These are phyloP conservation scores for Drosophila bipectinata DNA, from an alignment of 1,140 invertebrate species.

Conservation along the genomic window DNA sequence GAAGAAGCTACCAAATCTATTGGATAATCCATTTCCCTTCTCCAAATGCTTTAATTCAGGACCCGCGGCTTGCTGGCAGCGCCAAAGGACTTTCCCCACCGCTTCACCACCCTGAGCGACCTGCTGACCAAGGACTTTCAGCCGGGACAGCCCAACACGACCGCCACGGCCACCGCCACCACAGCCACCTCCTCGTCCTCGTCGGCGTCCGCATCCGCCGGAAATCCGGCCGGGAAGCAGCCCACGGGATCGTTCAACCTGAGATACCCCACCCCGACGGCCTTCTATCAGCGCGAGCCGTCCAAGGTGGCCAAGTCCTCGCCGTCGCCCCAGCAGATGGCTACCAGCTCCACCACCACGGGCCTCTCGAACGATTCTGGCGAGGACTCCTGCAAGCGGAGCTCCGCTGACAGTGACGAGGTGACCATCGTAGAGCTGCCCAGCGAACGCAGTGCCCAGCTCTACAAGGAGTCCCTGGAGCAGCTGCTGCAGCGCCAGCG, in stretches of 20 bases:
- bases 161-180: constrained; percentile 37
- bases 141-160: constrained; percentile 15
- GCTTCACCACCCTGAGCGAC: constrained; percentile 75
- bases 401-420: constrained; percentile 57
- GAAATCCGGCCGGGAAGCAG: constrained; percentile 61
- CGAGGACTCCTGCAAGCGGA: constrained; percentile 46
- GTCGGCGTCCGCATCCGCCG: constrained; percentile 30
- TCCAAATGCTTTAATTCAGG: constrained; percentile 26
- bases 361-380: constrained; percentile 27
- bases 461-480: constrained; percentile 80
- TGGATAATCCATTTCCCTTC: background rate
- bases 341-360: constrained; percentile 62
- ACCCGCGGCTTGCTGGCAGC: constrained; percentile 69
- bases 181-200: constrained; percentile 39
- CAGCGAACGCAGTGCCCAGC: constrained; percentile 61
- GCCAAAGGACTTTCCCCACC: constrained; percentile 80
- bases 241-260: constrained; percentile 56
- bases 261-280: constrained; percentile 61
- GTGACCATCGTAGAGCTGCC: constrained; percentile 71
- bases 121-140: constrained; percentile 77
- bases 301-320: constrained; percentile 60
- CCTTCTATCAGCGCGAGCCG: constrained; percentile 56
- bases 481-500: constrained; percentile 65
- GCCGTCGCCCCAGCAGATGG: constrained; percentile 74
- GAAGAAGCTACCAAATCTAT: background rate